phyloP scores from a whole-genome alignment of 2,797 vertebrate species.

The Sebastolobus altivelis region DNA sequence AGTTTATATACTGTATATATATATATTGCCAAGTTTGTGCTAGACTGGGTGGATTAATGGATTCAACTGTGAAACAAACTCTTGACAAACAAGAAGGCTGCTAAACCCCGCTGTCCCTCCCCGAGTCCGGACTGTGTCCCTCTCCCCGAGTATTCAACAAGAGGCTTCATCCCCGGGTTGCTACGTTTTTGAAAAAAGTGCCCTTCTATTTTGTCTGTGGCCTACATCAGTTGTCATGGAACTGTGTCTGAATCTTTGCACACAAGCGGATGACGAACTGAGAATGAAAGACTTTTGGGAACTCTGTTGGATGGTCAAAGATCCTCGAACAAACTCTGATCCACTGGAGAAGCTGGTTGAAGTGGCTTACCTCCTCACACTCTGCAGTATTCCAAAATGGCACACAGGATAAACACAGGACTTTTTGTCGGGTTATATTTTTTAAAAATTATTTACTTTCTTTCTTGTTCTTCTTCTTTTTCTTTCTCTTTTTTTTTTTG shows the following conservation, averaged over 20 bases:
- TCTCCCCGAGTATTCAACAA: slow-evolving; percentile 22
- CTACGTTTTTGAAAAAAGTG: slow-evolving; percentile 71
- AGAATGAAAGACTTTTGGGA: slow-evolving; percentile 55
- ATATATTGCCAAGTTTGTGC: slow-evolving; percentile 81
- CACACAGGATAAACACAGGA: slow-evolving; percentile 79
- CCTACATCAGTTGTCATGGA: slow-evolving; percentile 68
- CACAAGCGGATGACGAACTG: slow-evolving; percentile 53
- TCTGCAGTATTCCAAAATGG: slow-evolving; percentile 84
- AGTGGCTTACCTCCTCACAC: slow-evolving; percentile 76
- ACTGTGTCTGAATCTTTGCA: slow-evolving; percentile 61
- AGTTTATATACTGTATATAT: slow-evolving; percentile 68
- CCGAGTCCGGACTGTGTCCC: slow-evolving; percentile 49
- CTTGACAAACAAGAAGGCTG: slow-evolving; percentile 86
- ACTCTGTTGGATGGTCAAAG: slow-evolving; percentile 55
- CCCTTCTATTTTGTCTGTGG: slow-evolving; percentile 79
- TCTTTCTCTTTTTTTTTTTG: slow-evolving; percentile 29
- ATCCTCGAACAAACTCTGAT: slow-evolving; percentile 80
- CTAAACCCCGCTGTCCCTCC: slow-evolving; percentile 73
- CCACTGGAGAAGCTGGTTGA: slow-evolving; percentile 79
- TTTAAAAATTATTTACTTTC: slow-evolving; percentile 79
- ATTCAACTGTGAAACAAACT: slow-evolving; percentile 89
- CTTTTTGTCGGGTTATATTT: slow-evolving; percentile 67
- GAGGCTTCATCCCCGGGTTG: slow-evolving; percentile 57
- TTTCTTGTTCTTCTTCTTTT: neutral
- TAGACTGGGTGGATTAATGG: slow-evolving; percentile 75